A percentile compares a stretch with the other conserved stretches of the same genome.
Conservation (phyloP, 2,797 vertebrate species). For the Ctenochaetus hawaiiensis region DNA sequence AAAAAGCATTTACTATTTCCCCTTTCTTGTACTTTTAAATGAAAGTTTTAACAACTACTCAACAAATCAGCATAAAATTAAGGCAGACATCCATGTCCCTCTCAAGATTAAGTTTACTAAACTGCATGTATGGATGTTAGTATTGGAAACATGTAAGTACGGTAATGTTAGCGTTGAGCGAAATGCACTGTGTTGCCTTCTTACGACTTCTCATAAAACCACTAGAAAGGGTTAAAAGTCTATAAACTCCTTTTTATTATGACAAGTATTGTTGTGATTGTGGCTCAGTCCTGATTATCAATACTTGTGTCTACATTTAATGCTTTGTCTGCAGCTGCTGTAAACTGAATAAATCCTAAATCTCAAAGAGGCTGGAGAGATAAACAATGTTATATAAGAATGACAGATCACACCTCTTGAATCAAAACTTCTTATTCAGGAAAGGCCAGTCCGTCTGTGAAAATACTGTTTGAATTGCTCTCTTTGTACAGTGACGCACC, state of each 20-base stretch:
- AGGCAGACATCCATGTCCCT: too few relatives aligned
- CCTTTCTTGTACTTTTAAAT: too few relatives aligned
- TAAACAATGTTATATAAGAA: neutral
- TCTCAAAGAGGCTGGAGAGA: constrained; percentile 2
- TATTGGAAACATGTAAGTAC: neutral
- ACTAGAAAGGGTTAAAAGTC: neutral
- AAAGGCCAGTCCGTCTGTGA: neutral
- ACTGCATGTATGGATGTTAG: too few relatives aligned
- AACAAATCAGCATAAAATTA: too few relatives aligned
- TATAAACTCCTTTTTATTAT: neutral
- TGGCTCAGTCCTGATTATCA: neutral
- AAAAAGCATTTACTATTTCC: too few relatives aligned
- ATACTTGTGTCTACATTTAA: neutral
- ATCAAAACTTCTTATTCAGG: neutral
- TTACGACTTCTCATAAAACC: too few relatives aligned
- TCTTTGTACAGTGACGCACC: neutral
- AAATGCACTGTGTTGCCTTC: too few relatives aligned
- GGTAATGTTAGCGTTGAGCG: neutral
- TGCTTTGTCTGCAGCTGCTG: neutral
- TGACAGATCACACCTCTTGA: neutral
- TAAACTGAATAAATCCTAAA: neutral
- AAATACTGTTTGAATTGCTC: neutral
- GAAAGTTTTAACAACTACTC: too few relatives aligned
- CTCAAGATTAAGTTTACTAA: too few relatives aligned
- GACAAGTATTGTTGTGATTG: neutral